phyloP scores from a whole-genome alignment of 2,113 vertebrate species.

The Bettongia penicillata region DNA sequence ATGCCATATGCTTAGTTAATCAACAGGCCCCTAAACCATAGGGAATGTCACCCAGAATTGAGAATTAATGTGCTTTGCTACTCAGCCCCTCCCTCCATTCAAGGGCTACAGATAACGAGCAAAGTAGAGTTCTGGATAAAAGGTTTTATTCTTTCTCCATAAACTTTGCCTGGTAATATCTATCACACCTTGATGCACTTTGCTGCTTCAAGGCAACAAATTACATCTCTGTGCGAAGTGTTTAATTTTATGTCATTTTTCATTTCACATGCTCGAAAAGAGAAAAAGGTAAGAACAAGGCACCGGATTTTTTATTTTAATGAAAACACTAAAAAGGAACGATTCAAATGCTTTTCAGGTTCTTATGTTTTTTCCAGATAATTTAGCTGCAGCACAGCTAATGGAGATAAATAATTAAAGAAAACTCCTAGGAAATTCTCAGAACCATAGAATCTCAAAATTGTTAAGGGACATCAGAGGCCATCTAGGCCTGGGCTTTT shows the following conservation, averaged over 20 bases:
- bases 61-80: constrained; percentile 76
- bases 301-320: constrained; percentile 48
- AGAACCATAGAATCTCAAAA: background rate
- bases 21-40: constrained; percentile 49
- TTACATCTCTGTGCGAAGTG: constrained; percentile 40
- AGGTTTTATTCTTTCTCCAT: constrained; percentile 42
- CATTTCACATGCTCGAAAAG: constrained; percentile 73
- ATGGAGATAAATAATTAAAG: constrained; percentile 67
- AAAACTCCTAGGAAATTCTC: constrained; percentile 51
- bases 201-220: constrained; percentile 54
- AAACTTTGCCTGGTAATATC: constrained; percentile 47
- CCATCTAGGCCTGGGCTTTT: background rate
- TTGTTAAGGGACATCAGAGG: background rate
- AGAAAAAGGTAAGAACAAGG: constrained; percentile 52
- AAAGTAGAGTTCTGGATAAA: constrained; percentile 64
- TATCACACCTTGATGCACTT: constrained; percentile 50
- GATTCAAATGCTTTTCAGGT: constrained; percentile 53
- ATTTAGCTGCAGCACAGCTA: constrained; percentile 54
- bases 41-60: constrained; percentile 49
- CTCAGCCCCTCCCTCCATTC: background rate
- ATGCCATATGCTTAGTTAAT: constrained; percentile 67
- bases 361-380: constrained; percentile 60
- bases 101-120: constrained; percentile 63
- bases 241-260: constrained; percentile 69
- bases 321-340: constrained; percentile 61